Evolutionary conservation across 2,888 invertebrate species (phyloP).

Genomic region (Pandemis corylana): DNA sequence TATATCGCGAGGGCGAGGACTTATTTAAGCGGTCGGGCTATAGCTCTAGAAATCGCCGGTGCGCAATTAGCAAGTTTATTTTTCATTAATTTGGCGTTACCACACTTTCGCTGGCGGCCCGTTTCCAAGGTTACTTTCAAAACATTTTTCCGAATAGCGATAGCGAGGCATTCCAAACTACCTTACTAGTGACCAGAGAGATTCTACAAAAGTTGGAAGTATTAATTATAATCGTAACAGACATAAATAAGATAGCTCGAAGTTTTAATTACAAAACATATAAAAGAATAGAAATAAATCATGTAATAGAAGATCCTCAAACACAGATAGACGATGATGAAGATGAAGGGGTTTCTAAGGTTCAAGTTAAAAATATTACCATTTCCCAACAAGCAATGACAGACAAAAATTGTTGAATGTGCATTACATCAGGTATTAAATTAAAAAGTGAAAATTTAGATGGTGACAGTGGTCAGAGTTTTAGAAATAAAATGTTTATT

Average conservation of each 20-base stretch:
- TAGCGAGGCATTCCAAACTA: background rate
- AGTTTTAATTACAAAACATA: no score
- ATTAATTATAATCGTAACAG: background rate
- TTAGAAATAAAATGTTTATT: background rate
- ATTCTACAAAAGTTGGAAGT: background rate
- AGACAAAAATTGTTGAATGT: no score
- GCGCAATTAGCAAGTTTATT: slow-evolving; percentile 26
- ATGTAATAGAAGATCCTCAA: no score
- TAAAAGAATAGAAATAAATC: no score
- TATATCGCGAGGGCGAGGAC: no score
- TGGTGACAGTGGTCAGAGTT: background rate
- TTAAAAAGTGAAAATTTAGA: background rate
- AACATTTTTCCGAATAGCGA: slow-evolving; percentile 5
- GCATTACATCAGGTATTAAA: no score
- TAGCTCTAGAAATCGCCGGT: slow-evolving; percentile 18
- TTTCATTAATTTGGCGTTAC: slow-evolving; percentile 31
- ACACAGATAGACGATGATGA: no score
- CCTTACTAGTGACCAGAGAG: background rate
- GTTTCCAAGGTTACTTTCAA: slow-evolving; percentile 32
- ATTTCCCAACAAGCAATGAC: no score
- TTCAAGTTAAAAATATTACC: no score
- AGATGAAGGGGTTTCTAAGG: no score
- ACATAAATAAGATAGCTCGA: no score
- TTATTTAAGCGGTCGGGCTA: no score
- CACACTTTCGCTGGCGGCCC: slow-evolving; percentile 25